Conservation (phyloP, 2,113 vertebrate species). For the Pelecanus crispus region DNA sequence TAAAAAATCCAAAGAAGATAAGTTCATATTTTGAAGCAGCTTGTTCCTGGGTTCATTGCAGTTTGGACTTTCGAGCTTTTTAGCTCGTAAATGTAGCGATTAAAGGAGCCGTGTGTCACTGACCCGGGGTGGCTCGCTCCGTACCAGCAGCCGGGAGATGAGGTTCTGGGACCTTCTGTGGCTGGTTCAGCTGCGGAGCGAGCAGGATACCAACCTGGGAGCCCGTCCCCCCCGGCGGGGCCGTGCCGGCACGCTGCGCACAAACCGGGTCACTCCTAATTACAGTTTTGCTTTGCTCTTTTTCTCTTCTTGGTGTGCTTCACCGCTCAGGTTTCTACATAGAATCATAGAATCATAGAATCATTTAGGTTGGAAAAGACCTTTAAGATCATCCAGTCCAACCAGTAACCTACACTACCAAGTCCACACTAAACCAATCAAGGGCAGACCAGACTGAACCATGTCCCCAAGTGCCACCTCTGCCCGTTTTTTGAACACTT, state of each 20-base stretch:
- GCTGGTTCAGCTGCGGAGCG: not conserved
- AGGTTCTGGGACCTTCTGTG: not conserved
- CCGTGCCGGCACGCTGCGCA: fast-evolving
- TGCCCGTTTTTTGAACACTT: too few relatives aligned
- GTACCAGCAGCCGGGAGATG: fast-evolving
- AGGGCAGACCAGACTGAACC: too few relatives aligned
- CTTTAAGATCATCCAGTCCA: too few relatives aligned
- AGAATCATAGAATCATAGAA: too few relatives aligned
- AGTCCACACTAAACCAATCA: too few relatives aligned
- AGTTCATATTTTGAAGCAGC: not conserved
- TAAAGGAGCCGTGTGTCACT: not conserved
- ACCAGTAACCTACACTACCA: too few relatives aligned
- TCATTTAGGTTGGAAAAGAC: too few relatives aligned
- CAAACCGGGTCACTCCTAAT: not conserved
- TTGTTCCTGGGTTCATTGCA: not conserved
- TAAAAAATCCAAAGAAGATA: not conserved
- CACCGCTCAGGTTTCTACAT: not conserved
- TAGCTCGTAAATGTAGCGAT: not conserved
- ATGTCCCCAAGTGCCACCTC: too few relatives aligned
- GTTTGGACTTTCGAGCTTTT: too few relatives aligned
- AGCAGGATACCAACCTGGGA: not conserved
- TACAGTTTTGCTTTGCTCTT: not conserved
- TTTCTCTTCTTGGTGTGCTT: not conserved
- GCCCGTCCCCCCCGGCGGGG: not conserved
- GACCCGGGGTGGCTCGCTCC: not conserved